Conservation (phyloP, 2,113 vertebrate genomes). For the Cygnus atratus region DNA sequence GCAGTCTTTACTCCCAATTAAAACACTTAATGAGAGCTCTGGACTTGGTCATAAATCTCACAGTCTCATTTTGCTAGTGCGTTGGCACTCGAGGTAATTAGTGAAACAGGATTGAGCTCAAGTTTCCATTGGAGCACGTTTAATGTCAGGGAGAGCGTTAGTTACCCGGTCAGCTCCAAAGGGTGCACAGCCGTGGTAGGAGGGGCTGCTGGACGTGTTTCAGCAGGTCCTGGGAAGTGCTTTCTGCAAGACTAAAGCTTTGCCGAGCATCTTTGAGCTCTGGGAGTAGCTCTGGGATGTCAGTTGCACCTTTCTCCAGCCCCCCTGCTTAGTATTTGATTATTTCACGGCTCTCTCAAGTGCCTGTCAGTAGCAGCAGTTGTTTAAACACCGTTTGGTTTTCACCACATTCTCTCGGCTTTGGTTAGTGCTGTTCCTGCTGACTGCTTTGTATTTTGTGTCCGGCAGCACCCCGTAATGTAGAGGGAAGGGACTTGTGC, state of each 20-base stretch:
- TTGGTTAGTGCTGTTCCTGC: neutral
- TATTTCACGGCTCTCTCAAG: neutral
- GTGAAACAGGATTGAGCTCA: neutral
- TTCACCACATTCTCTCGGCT: neutral
- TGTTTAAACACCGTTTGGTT: neutral
- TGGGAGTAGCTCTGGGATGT: neutral
- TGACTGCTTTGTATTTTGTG: neutral
- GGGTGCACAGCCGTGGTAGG: neutral
- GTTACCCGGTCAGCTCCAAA: neutral
- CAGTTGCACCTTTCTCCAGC: neutral
- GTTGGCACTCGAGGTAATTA: fast-evolving
- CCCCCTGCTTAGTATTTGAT: neutral
- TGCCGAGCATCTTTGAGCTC: neutral
- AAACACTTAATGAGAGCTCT: neutral
- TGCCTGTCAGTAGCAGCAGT: neutral
- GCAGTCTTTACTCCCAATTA: neutral
- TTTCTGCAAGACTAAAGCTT: neutral
- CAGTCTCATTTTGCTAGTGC: neutral
- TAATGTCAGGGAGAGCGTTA: neutral
- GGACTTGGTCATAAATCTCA: neutral
- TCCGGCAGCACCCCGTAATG: neutral
- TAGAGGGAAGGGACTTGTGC: neutral
- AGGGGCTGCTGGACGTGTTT: neutral
- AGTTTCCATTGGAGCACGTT: neutral
- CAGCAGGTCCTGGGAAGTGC: neutral